These are phyloP conservation scores for Drosophila lacteicornis DNA, from an alignment of 1,140 invertebrate genomes.

Conservation along the genomic window DNA sequence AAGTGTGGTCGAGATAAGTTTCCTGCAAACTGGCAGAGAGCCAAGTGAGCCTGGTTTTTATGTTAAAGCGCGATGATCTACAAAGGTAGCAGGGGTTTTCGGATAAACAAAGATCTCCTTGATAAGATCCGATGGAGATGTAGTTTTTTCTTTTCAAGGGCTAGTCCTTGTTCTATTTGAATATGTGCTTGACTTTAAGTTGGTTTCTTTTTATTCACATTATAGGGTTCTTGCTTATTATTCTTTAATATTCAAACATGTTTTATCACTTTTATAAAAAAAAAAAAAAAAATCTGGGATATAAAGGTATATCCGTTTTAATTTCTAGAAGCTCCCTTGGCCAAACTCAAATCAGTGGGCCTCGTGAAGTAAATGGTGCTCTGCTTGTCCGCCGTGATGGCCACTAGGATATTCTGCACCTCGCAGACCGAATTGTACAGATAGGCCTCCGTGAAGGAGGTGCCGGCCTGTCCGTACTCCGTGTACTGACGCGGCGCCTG, in stretches of 20 bases:
- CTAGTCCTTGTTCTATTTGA: slow-evolving; percentile 18
- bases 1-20: slow-evolving; percentile 38
- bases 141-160: slow-evolving; percentile 5
- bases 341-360: slow-evolving; percentile 18
- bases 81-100: not conserved
- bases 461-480: not conserved
- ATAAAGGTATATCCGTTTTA: not conserved
- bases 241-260: not conserved
- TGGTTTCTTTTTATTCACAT: not conserved
- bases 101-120: slow-evolving; percentile 8
- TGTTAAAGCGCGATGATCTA: slow-evolving; percentile 10
- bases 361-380: slow-evolving; percentile 40
- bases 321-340: not conserved
- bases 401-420: slow-evolving; percentile 29
- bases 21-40: slow-evolving; percentile 12
- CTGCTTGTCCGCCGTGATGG: slow-evolving; percentile 34
- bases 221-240: not conserved
- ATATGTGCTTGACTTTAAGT: not conserved
- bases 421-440: slow-evolving; percentile 30
- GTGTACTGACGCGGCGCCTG: slow-evolving; percentile 36
- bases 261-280: not conserved
- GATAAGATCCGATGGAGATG: slow-evolving; percentile 10
- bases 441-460: slow-evolving; percentile 25
- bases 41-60: slow-evolving; percentile 9
- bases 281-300: not conserved